These are phyloP conservation scores for Salticus scenicus DNA, from an alignment of 2,888 invertebrate species.

Conservation along the genomic window DNA sequence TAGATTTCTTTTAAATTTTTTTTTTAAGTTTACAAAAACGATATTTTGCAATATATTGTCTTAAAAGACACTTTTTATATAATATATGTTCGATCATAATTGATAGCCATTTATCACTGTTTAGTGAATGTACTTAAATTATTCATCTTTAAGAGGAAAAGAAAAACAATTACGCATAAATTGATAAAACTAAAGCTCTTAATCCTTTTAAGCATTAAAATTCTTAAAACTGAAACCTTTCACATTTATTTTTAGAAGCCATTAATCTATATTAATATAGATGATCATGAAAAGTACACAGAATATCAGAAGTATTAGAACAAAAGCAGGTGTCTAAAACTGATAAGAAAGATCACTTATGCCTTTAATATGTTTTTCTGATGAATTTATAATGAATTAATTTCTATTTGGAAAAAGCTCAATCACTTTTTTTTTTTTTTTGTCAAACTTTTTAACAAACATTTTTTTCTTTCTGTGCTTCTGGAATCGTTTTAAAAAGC, in stretches of 20 bases:
- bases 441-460: background rate
- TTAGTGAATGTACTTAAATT: background rate
- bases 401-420: background rate
- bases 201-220: background rate
- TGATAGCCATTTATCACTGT: too few relatives aligned
- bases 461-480: too few relatives aligned
- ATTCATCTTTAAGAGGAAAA: background rate
- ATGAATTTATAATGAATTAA: background rate
- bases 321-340: background rate
- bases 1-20: too few relatives aligned
- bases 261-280: slow-evolving; percentile 2
- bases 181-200: background rate
- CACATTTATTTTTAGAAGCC: background rate
- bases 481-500: too few relatives aligned
- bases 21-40: too few relatives aligned
- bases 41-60: too few relatives aligned
- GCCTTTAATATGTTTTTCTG: background rate
- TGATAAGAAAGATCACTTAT: background rate
- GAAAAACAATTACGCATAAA: background rate
- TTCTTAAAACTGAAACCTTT: background rate
- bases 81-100: too few relatives aligned
- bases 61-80: too few relatives aligned
- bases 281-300: background rate
- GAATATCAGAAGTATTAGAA: background rate
- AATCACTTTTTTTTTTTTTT: background rate